Evolutionary conservation across 2,888 invertebrate genomes (phyloP), one percentile per base, ranked within the genome.

Genomic region (Palloptera scutellata): DNA sequence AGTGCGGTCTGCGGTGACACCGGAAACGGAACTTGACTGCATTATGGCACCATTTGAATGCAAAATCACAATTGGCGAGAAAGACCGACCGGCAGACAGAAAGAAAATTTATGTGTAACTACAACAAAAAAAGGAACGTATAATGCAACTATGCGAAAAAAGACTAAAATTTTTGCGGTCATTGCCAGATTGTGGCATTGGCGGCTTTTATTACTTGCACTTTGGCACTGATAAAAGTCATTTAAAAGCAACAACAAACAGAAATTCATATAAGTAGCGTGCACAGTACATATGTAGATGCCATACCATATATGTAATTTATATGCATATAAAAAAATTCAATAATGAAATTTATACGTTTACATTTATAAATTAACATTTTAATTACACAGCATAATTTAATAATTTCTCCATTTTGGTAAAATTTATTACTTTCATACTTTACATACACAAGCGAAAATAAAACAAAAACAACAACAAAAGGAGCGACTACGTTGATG

Each of bases 181-280:
- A 69, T 64, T 69, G 69, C 62, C 69, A 69, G 66, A 42, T 64
- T 66, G 63, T 60, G 69, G 69, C 65, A 65, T 68, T 68, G 60
- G 51, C 40, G 15, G 48, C 15, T 45, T 13, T 59, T 13, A 42
- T 19, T 41, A 12, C 30, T 30, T 30, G 30, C 30, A 30, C 30
- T 30, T 30, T 30, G 30, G 30, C 30, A 30, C 2, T 30, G 30
- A 30, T 30, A 30, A 30, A 30, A 30, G 30, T 30, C 30, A 30
- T 30, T 30, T 30, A 30, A 30, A 30, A 30, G 30, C 30, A 30
- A 30, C 30, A 30, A 30, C 30, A 30, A 30, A 30, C 6, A 30
- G 30, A 30, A 30, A 30, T 30, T 30, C 30, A 30, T 30, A 30
- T 30, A n/a, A n/a, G n/a, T n/a, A 30, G 30, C 30, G 30, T 30